Evolutionary conservation across 2,888 invertebrate species (phyloP), one percentile per base, ranked within the genome.

Genomic region (Lagria hirta): DNA sequence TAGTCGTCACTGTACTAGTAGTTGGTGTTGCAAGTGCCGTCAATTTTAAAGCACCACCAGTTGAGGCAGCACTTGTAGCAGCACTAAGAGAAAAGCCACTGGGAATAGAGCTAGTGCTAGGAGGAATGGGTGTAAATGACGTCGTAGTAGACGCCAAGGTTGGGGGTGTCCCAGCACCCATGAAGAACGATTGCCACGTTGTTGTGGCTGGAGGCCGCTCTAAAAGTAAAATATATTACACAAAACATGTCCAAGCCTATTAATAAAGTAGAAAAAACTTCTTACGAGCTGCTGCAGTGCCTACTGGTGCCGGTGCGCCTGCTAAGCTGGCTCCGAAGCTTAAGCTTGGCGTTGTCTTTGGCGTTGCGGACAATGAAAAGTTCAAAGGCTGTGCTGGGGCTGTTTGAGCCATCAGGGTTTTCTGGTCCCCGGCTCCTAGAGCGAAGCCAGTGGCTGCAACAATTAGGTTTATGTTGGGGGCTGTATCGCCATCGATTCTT

Each of bases 221-320:
- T 27, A 27, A 6, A 33, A 41, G 12, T 26, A n/a, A 4, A 24
- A 24, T 15, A 8, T 4, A n/a, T n/a, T n/a, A n/a, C n/a, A n/a
- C 11, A 5, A 10, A 17, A 16, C 12, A 30, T 3, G 22, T 10
- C 8, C n/a, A 10, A 24, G 4, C 7, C 7, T 7, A 33, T 4
- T 11, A 24, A 17, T 6, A 8, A 11, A 8, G 12, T 16, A 3
- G 1, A 30, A 21, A 11, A 6, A 6, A 7, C 20, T 18, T 22
- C 41, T 24, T 6, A 33, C 41, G 13, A 3, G 24, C 33, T 57
- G 71, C 71, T 0, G 70, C 68, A 2, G 74, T 55, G 2, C 68
- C 66, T 2, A 66, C 62, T 1, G 41, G 20, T 33, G 33, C 11
- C 3, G 28, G 7, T 4, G 49, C 27, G 27, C 29, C 43, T 23